These are phyloP conservation scores for Thereva nobilitata DNA, from an alignment of 2,888 invertebrate species.

Conservation along the genomic window DNA sequence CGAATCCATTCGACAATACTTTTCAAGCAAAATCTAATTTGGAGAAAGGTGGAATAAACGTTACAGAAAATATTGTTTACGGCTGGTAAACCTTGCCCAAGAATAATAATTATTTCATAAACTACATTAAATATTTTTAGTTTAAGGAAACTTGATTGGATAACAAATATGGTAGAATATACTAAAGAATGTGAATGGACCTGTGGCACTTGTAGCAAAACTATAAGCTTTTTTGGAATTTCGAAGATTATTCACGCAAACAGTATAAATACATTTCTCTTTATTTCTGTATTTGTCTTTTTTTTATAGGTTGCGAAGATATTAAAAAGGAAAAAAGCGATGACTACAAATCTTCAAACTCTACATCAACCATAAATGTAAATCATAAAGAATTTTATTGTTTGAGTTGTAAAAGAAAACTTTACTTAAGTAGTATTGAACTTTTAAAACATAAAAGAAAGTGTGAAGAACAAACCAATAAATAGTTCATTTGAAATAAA, in stretches of 20 bases:
- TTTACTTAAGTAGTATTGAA: slow-evolving; percentile 78
- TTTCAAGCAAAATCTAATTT: slow-evolving; percentile 66
- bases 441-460: slow-evolving; percentile 81
- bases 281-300: slow-evolving; percentile 12
- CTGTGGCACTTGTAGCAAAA: slow-evolving; percentile 71
- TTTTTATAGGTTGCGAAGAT: background rate
- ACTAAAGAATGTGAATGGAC: slow-evolving; percentile 69
- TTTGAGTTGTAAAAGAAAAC: slow-evolving; percentile 67
- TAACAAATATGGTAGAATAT: slow-evolving; percentile 64
- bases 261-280: slow-evolving; percentile 22
- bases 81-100: slow-evolving; percentile 62
- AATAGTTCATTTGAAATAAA: too few species aligned
- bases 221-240: slow-evolving; percentile 67
- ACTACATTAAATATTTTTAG: slow-evolving; percentile 55
- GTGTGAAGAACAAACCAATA: slow-evolving; percentile 51
- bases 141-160: slow-evolving; percentile 71
- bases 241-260: slow-evolving; percentile 74
- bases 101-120: background rate
- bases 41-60: slow-evolving; percentile 79
- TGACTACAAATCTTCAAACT: slow-evolving; percentile 6
- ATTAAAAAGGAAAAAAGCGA: slow-evolving; percentile 48
- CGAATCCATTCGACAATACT: slow-evolving; percentile 74
- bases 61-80: slow-evolving; percentile 82
- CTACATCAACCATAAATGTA: background rate
- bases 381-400: slow-evolving; percentile 64